phyloP scores from a whole-genome alignment of 2,797 vertebrate species.

The Oryzias sinensis region DNA sequence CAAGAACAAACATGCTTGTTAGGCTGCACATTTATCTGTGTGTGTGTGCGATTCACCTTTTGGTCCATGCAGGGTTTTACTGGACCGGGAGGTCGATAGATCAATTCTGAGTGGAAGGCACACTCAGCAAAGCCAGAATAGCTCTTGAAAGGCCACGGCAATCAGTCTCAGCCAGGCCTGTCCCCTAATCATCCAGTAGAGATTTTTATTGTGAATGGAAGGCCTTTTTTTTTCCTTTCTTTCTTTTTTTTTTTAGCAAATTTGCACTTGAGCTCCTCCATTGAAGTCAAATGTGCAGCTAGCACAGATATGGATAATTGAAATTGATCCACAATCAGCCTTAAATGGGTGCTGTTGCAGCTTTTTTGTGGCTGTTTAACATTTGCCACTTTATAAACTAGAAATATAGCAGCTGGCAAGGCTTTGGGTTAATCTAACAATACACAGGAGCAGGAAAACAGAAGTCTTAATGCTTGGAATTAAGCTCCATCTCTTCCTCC shows the following conservation, averaged over 20 bases:
- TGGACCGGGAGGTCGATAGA: slow-evolving; percentile 68
- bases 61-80: slow-evolving; percentile 67
- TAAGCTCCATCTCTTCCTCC: slow-evolving; percentile 20
- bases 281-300: slow-evolving; percentile 49
- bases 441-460: slow-evolving; percentile 3
- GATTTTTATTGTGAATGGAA: slow-evolving; percentile 57
- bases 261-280: slow-evolving; percentile 42
- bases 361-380: not conserved
- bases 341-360: not conserved
- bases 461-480: slow-evolving; percentile 24
- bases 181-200: slow-evolving; percentile 65
- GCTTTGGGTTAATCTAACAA: slow-evolving; percentile 12
- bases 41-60: slow-evolving; percentile 59
- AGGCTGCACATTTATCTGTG: slow-evolving; percentile 32
- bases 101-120: slow-evolving; percentile 72
- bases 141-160: slow-evolving; percentile 71
- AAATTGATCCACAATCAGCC: slow-evolving; percentile 22
- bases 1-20: slow-evolving; percentile 70
- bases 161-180: slow-evolving; percentile 65
- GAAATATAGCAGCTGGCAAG: slow-evolving; percentile 7
- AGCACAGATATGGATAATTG: slow-evolving; percentile 50
- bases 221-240: slow-evolving; percentile 38
- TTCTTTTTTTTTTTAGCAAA: slow-evolving; percentile 26
- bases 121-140: slow-evolving; percentile 74
- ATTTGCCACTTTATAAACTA: not conserved